These are phyloP conservation scores for Bombus pascuorum DNA, from an alignment of 1,140 invertebrate species.

Conservation along the genomic window DNA sequence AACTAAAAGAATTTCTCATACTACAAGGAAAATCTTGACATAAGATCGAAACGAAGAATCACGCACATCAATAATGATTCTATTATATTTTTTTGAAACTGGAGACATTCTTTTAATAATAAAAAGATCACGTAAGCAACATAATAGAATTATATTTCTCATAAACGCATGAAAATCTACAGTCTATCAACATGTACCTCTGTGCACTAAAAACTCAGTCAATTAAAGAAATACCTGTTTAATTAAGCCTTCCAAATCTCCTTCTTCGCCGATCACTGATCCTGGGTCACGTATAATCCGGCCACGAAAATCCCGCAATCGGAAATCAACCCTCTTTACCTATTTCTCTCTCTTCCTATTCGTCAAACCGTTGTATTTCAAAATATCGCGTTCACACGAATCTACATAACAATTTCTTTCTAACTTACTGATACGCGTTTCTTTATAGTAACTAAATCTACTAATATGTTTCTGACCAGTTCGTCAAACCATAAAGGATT, in stretches of 20 bases:
- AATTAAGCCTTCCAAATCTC: neutral
- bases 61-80: no score
- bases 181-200: neutral
- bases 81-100: no score
- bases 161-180: neutral
- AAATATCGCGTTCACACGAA: neutral
- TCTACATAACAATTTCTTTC: neutral
- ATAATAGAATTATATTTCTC: neutral
- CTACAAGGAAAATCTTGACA: neutral
- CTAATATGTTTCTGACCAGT: neutral
- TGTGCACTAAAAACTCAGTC: no score
- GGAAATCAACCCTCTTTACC: neutral
- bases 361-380: no score
- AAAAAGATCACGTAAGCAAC: no score
- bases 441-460: neutral
- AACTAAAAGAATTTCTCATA: no score
- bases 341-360: neutral
- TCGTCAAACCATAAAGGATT: neutral
- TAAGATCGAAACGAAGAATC: neutral
- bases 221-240: conserved; percentile 13
- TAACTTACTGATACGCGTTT: neutral
- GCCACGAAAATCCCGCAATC: neutral
- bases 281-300: neutral
- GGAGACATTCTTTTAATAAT: no score
- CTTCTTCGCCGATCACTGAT: neutral